Evolutionary conservation across 2,888 invertebrate species (phyloP), one percentile per base, ranked within the genome.

Genomic region (Euplagia quadripunctaria): DNA sequence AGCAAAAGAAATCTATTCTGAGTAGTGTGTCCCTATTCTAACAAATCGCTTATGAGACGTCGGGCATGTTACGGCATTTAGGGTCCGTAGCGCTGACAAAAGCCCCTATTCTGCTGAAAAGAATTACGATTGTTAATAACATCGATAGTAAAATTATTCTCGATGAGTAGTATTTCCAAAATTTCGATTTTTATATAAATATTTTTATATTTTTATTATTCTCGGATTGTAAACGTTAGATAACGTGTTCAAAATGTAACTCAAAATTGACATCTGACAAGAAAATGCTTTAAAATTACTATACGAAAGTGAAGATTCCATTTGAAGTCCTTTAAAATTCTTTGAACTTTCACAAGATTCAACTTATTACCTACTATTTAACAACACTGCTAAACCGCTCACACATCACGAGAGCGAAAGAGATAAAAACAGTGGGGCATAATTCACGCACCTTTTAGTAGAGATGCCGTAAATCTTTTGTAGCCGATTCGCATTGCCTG

Each of bases 381-480:
- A 61, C 61, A 61, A 16, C 46, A 76, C 75, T 31, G n/a, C 72
- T 63, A 71, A 84, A 85, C 78, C 82, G 78, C 76, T 88, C 81
- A 52, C 71, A 17, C 74, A 64, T 73, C 20, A 67, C 76, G 72
- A 61, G 85, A 79, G 77, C 72, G 83, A 89, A 79, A 79, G 88
- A 85, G 92, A 91, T 76, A 79, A 85, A 73, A 72, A 65, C 77
- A 79, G 80, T 77, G 77, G 78, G 20, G 82, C 82, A 88, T 90
- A 89, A 92, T 90, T 92, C 92, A 92, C 91, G 79, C 88, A 87
- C 89, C 90, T 91, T 90, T 93, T 91, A 93, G 89, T 86, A 83
- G 85, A 77, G 72, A 75, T 85, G 86, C 87, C 89, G 88, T 94
- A 92, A 93, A 94, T 93, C 93, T 92, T 87, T 89, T 87, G 88